Percentiles rank a stretch among this genome's conserved stretches.
phyloP scores from a whole-genome alignment of 1,140 invertebrate genomes.

The Hylaeus volcanicus region DNA sequence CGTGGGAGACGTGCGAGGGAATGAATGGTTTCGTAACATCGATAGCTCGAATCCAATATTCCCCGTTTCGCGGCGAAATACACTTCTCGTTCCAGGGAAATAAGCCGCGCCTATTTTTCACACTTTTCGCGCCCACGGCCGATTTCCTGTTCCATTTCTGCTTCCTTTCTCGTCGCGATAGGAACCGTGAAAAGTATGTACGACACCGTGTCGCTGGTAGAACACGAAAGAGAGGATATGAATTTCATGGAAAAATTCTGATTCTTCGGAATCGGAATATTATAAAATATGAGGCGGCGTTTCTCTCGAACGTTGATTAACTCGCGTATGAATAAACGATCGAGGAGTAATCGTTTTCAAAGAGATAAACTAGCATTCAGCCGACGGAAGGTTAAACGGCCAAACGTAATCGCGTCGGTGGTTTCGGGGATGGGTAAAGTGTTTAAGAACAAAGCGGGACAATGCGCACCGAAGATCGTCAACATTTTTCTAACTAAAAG shows the following conservation, averaged over 20 bases:
- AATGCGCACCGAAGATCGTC: neutral
- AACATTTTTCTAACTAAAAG: neutral
- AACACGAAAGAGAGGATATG: neutral
- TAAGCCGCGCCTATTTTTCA: slow-evolving; percentile 22
- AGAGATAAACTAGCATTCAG: no score
- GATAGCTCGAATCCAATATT: slow-evolving; percentile 28
- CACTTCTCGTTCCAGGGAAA: neutral
- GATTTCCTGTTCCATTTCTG: slow-evolving; percentile 17
- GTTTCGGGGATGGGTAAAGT: no score
- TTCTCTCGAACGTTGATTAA: no score
- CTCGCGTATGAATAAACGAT: no score
- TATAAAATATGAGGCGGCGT: no score
- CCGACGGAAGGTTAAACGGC: no score
- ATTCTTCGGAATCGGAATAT: neutral
- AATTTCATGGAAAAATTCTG: neutral
- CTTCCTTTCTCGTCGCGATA: neutral
- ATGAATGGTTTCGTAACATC: slow-evolving; percentile 5
- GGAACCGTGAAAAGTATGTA: neutral
- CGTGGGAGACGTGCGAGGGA: neutral
- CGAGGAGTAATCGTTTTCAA: no score
- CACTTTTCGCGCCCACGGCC: neutral
- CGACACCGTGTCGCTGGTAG: neutral
- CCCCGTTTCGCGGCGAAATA: neutral
- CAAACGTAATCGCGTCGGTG: no score
- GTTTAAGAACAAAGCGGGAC: neutral